Percentiles rank a stretch among this genome's conserved stretches.
phyloP scores from a whole-genome alignment of 2,888 invertebrate species.

The Lobophora halterata region DNA sequence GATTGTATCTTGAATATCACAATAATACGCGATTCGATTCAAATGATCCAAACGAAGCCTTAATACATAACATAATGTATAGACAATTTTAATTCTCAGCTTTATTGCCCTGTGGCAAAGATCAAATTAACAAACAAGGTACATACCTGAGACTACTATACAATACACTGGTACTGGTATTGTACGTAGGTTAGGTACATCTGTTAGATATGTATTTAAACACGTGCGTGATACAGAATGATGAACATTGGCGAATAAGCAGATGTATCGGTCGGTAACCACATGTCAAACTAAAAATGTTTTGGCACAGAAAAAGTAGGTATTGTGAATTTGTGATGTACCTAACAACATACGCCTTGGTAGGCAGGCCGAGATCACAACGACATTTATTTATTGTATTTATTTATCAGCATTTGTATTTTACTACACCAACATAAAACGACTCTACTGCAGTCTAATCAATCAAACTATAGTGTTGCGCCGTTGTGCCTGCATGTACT shows the following conservation, averaged over 20 bases:
- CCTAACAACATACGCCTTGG: too few relatives aligned
- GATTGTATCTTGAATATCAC: conserved; percentile 4
- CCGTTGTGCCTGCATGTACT: too few relatives aligned
- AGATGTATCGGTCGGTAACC: conserved; percentile 45
- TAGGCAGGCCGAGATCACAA: too few relatives aligned
- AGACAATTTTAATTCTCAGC: background rate
- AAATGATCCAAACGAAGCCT: conserved; percentile 7
- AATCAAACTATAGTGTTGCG: too few relatives aligned
- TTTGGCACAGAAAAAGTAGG: too few relatives aligned
- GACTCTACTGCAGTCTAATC: too few relatives aligned
- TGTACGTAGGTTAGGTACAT: conserved; percentile 5
- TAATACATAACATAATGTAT: conserved; percentile 3
- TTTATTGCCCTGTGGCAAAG: background rate
- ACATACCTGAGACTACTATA: too few relatives aligned
- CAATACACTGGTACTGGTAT: too few relatives aligned
- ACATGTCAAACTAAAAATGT: conserved; percentile 42
- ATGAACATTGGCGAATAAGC: conserved; percentile 49
- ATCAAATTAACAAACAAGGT: background rate
- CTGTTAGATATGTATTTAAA: conserved; percentile 35
- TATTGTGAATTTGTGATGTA: too few relatives aligned
- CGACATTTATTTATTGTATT: too few relatives aligned
- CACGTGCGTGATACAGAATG: conserved; percentile 29
- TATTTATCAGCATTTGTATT: too few relatives aligned
- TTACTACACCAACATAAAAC: too few relatives aligned
- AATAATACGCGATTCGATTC: conserved; percentile 1